Evolutionary conservation across 2,113 vertebrate species (phyloP), one percentile per base, ranked within the genome.

Genomic region (Xyliphius kryptos): DNA sequence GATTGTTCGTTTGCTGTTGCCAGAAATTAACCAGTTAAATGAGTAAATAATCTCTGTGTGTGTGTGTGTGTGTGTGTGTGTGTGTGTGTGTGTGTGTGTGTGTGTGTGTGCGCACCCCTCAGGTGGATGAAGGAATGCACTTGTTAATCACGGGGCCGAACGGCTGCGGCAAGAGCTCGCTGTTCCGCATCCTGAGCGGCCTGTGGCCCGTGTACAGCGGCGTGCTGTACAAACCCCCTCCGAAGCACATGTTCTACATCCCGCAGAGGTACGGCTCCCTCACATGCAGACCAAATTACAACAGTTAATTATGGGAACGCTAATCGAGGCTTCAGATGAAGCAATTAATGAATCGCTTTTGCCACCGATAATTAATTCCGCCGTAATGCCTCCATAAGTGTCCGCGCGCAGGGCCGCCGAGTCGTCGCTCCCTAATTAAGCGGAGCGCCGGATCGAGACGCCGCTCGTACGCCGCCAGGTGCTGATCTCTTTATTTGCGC

Each of bases 111-210:
- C n/a, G n/a, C n/a, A n/a, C n/a, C n/a, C n/a, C n/a, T n/a, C n/a
- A 90, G 89, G 88, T 90, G 19, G 86, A 88, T 2, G 84, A 89
- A 46, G 89, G 87, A 20, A 90, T 88, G 88, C 87, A 90, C 69
- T 75, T 90, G 57, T 78, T 90, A 41, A 90, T 90, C 78, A 90
- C 89, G 0, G 89, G 89, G 13, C 89, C 89, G 9, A 90, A 90
- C 1, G 89, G 89, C 70, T 90, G 88, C 0, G 89, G 89, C 59
- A 90, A 90, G 68, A 90, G 89, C 56, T 90, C 89, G 0, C 67
- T 90, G 20, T 90, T 90, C 75, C 81, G 89, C 20, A 83, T 90
- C 72, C 74, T 90, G 17, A 86, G 86, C 0, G 89, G 89, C 1
- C 82, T 90, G 6, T 90, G 89, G 89, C 89, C 89, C 1, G 82